Base-by-base conservation (phyloP, 2,113 vertebrate species). In the Oxygymnocypris stewartii region DNA sequence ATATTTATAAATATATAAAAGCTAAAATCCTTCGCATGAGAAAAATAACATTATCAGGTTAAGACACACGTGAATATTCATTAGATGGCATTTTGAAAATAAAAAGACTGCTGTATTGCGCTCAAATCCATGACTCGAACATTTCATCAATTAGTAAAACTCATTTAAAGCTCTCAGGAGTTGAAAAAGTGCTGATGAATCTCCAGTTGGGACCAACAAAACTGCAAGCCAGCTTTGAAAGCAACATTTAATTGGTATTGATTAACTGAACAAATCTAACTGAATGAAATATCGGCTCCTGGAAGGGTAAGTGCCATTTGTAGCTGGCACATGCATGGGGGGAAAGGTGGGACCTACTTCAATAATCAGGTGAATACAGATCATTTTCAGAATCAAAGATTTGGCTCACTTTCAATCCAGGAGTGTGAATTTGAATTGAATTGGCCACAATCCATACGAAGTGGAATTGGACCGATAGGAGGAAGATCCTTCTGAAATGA, bases 171-270 rank as follows among this genome's bases (percentile, higher is more conserved):
- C 78, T 86, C 91, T 89, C 86, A 23, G 14, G 91, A 88, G 91
- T 78, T 84, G 91, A 92, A 90, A 91, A 92, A 94, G 91, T 92
- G 90, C 88, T 91, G 92, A 95, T 94, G 93, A 94, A 92, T 85
- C 78, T 91, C 89, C 92, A 91, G 92, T 92, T 92, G 91, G 91
- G 88, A 91, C 87, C 90, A 90, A 91, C 92, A 92, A 92, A 91
- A 90, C 90, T 86, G 81, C 83, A 25, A 88, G 89, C 78, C 89
- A 89, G 91, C 89, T 90, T 86, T 92, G 89, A 90, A 78, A 42
- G 88, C 80, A 80, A 59, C 89, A 89, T 92, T 92, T 90, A 92
- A 88, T 83, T 87, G 51, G 16, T 89, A 91, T 92, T 92, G 91
- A 89, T 92, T 89, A 92, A 92, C 91, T 92, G 90, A 91, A 71